phyloP scores from a whole-genome alignment of 2,113 vertebrate species.

The Aptenodytes forsteri region DNA sequence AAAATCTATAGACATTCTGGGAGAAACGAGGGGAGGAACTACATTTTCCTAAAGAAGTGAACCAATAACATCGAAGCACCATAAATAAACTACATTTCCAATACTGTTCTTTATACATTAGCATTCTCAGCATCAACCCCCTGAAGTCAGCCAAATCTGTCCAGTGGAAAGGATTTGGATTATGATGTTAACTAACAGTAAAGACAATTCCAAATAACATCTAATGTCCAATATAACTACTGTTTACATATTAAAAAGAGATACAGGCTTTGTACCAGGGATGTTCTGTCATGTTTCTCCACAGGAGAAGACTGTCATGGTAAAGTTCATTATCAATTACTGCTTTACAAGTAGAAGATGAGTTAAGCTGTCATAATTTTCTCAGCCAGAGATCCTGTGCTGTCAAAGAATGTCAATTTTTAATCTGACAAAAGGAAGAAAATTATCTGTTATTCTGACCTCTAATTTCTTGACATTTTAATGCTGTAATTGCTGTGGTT shows the following conservation, averaged over 20 bases:
- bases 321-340: conserved; percentile 85
- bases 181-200: conserved; percentile 76
- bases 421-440: conserved; percentile 85
- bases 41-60: not conserved
- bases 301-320: conserved; percentile 85
- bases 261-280: conserved; percentile 80
- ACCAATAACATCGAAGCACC: not conserved
- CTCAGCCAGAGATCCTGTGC: conserved; percentile 79
- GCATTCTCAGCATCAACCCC: not conserved
- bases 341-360: conserved; percentile 85
- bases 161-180: conserved; percentile 53
- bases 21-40: not conserved
- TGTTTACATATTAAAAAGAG: conserved; percentile 86
- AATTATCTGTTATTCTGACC: conserved; percentile 89
- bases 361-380: conserved; percentile 88
- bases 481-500: conserved; percentile 89
- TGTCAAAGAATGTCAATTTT: conserved; percentile 86
- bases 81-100: not conserved
- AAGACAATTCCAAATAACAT: conserved; percentile 76
- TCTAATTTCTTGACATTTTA: conserved; percentile 95
- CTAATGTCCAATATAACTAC: conserved; percentile 83
- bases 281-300: conserved; percentile 90
- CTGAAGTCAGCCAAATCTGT: conserved; percentile 22
- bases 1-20: not conserved
- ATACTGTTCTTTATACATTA: not conserved